Evolutionary conservation across 2,113 vertebrate species (phyloP), one percentile per base, ranked within the genome.

Genomic region (Saccopteryx leptura): DNA sequence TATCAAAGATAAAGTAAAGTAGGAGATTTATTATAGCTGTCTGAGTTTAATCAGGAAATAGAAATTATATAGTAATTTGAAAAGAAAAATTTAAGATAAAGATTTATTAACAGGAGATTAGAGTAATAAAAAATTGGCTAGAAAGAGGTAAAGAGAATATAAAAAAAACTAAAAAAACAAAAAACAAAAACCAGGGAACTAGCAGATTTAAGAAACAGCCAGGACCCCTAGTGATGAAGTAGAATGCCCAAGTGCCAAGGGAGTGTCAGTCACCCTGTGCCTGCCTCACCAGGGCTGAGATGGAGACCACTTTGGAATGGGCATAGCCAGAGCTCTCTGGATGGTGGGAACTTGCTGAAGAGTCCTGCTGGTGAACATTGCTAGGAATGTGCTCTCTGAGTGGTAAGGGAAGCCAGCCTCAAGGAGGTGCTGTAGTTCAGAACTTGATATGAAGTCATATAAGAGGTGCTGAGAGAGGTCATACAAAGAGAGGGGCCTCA

Each of bases 1-100:
- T 68, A 78, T 68, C 21, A 96, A 76, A 86, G 8, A 81, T 23
- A n/a, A 54, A 21, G 15, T 72, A 91, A 96, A 71, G 7, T 76
- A 83, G 5, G 12, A 76, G 4, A 2, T 65, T 69, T 71, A 56
- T 69, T 80, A 26, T 52, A 80, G 33, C 8, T 13, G 1, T 60
- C 39, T 65, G 15, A 84, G 9, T 60, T 18, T 7, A 69, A 65
- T 87, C 21, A 87, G 46, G 19, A 84, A 72, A 68, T 26, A 72
- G 12, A 88, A 90, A 82, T 39, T 23, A 90, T 14, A 69, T 3
- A 76, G 31, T 33, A 88, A 83, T 58, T 58, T 91, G 5, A 88
- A 69, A 3, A 81, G n/a, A 18, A 8, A 84, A 87, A 56, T 69
- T 63, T 88, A 80, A 63, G 50, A 92, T 68, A 7, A 88, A 82